phyloP scores from a whole-genome alignment of 1,140 invertebrate species.

The Drosophila jambulina region DNA sequence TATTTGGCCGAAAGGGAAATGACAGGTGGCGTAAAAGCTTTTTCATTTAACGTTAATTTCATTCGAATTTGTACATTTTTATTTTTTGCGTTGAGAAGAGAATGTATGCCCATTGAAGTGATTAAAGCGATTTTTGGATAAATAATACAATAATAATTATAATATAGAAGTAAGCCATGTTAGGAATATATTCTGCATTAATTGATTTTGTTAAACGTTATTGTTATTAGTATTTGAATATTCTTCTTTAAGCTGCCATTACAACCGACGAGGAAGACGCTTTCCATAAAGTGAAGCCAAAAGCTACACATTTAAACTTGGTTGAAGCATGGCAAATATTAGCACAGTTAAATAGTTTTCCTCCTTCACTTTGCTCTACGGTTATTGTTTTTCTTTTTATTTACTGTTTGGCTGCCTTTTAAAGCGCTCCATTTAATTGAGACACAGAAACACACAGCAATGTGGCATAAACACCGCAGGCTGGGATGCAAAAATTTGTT shows the following conservation, averaged over 20 bases:
- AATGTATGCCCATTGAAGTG: not conserved
- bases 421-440: slow-evolving; percentile 53
- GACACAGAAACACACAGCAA: slow-evolving; percentile 17
- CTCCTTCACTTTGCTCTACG: slow-evolving; percentile 2
- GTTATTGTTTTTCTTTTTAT: slow-evolving; percentile 26
- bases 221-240: not conserved
- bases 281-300: not conserved
- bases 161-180: not conserved
- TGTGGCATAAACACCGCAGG: slow-evolving; percentile 54
- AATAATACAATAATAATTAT: not conserved
- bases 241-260: not conserved
- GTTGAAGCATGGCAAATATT: slow-evolving; percentile 8
- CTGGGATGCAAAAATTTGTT: slow-evolving; percentile 43
- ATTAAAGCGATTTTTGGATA: not conserved
- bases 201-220: not conserved
- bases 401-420: slow-evolving; percentile 37
- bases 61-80: not conserved
- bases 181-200: not conserved
- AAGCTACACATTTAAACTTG: slow-evolving; percentile 1
- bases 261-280: not conserved
- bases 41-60: not conserved
- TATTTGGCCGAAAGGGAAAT: slow-evolving; percentile 18
- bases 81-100: too few species aligned
- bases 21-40: slow-evolving; percentile 1
- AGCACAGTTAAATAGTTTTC: slow-evolving; percentile 8